A percentile compares a stretch with the other conserved stretches of the same genome.
Evolutionary conservation across 1,140 invertebrate species (phyloP).

Genomic region (Drosophila albomicans): DNA sequence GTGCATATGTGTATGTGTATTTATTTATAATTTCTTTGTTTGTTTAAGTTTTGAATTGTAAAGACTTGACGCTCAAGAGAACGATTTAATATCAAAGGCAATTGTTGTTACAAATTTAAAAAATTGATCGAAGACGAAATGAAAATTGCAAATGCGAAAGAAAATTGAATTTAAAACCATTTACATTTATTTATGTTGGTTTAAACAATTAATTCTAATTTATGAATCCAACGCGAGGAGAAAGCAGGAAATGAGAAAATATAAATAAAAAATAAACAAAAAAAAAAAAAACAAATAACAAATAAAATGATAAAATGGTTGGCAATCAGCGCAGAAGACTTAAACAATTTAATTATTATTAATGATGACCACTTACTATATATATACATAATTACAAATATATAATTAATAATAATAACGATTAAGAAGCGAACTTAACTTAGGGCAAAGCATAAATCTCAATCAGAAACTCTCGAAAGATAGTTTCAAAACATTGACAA

Average conservation of each 20-base stretch:
- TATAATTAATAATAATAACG: slow-evolving; percentile 36
- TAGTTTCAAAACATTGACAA: not conserved
- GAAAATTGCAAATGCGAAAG: slow-evolving; percentile 1
- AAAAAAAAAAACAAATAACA: slow-evolving; percentile 35
- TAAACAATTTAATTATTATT: slow-evolving; percentile 73
- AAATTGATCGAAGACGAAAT: not conserved
- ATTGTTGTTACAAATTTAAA: slow-evolving; percentile 48
- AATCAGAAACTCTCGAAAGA: slow-evolving; percentile 33
- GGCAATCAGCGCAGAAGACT: slow-evolving; percentile 84
- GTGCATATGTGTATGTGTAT: slow-evolving; percentile 39
- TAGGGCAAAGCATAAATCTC: slow-evolving; percentile 57
- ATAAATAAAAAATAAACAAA: slow-evolving; percentile 29
- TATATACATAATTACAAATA: slow-evolving; percentile 25
- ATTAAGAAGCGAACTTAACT: slow-evolving; percentile 36
- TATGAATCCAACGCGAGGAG: slow-evolving; percentile 28
- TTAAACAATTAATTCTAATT: slow-evolving; percentile 45
- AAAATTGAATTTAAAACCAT: slow-evolving; percentile 32
- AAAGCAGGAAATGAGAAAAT: slow-evolving; percentile 33
- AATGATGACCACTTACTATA: slow-evolving; percentile 46
- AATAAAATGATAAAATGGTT: slow-evolving; percentile 54
- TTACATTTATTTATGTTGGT: slow-evolving; percentile 15
- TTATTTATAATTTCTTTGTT: slow-evolving; percentile 53
- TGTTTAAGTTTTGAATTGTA: slow-evolving; percentile 48
- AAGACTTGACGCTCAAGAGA: slow-evolving; percentile 43
- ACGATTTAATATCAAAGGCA: slow-evolving; percentile 27